Percentiles rank a stretch among this genome's conserved stretches.
Conservation (phyloP, 2,888 invertebrate species). For the Caenorhabditis sp. region DNA sequence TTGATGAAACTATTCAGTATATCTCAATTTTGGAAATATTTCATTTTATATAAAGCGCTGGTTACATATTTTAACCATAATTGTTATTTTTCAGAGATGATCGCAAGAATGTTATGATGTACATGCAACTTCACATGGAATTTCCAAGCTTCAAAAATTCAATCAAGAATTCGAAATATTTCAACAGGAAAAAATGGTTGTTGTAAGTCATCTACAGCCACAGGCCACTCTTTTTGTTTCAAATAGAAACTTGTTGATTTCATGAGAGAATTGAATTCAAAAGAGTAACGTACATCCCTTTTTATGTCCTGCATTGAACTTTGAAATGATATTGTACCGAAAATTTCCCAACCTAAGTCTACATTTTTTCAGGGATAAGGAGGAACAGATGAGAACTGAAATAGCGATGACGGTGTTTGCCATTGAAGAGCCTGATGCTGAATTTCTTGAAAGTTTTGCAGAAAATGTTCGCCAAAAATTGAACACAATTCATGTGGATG, state of each 20-base stretch:
- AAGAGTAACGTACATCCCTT: too few species aligned
- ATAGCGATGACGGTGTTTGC: constrained; percentile 25
- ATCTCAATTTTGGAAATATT: too few species aligned
- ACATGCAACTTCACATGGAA: constrained; percentile 56
- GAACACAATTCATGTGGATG: constrained; percentile 31
- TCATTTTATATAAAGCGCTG: too few species aligned
- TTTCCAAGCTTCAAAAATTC: constrained; percentile 34
- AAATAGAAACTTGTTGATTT: too few species aligned
- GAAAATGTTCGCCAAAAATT: constrained; percentile 28
- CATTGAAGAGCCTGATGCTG: constrained; percentile 7
- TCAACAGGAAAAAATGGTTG: constrained; percentile 12
- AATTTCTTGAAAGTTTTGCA: constrained; percentile 25
- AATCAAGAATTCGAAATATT: constrained; percentile 10
- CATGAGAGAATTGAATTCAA: too few species aligned
- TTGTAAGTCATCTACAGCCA: too few species aligned
- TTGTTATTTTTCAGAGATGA: constrained; percentile 37
- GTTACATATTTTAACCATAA: too few species aligned
- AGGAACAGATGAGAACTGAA: constrained; percentile 13
- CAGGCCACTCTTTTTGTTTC: too few species aligned
- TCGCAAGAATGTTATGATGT: constrained; percentile 44
- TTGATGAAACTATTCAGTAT: too few species aligned
- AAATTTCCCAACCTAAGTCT: too few species aligned
- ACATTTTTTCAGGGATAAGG: constrained; percentile 10
- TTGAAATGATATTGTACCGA: too few species aligned
- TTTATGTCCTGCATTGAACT: too few species aligned